Conservation (phyloP, 35 echinoderm and acorn worm genomes). For the Hemicentrotus pulcherrimus region DNA sequence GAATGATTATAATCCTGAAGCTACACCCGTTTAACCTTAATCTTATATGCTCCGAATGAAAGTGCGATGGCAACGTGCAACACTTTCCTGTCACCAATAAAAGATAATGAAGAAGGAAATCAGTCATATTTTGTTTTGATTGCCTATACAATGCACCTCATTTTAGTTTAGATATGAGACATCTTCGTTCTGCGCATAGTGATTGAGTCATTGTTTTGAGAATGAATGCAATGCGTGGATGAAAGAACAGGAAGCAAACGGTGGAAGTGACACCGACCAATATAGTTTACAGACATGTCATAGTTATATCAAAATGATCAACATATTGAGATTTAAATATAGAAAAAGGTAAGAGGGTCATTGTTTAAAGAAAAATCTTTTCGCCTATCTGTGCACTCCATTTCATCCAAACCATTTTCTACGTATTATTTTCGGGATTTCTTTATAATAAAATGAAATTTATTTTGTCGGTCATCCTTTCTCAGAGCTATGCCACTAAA, state of each 20-base stretch:
- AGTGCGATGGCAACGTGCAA: background rate
- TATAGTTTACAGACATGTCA: constrained; percentile 4
- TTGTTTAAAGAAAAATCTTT: background rate
- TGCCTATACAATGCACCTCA: background rate
- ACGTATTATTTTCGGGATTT: background rate
- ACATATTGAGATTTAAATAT: background rate
- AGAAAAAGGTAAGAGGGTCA: background rate
- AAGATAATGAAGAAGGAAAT: background rate
- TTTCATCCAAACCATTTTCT: background rate
- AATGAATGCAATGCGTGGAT: background rate
- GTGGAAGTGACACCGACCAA: background rate
- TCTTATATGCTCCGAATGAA: background rate
- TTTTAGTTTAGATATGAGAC: background rate
- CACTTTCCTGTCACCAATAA: background rate
- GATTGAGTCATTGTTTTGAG: background rate
- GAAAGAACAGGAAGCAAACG: background rate
- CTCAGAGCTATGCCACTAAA: too few relatives aligned
- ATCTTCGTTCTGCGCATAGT: background rate
- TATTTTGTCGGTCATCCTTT: background rate
- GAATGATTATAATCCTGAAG: background rate
- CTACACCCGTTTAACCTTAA: background rate
- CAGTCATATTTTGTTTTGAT: background rate
- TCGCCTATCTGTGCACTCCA: background rate
- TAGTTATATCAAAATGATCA: background rate
- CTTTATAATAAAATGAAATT: background rate